Evolutionary conservation across 2,797 vertebrate genomes (phyloP).

Genomic region (Novumbra hubbsi): DNA sequence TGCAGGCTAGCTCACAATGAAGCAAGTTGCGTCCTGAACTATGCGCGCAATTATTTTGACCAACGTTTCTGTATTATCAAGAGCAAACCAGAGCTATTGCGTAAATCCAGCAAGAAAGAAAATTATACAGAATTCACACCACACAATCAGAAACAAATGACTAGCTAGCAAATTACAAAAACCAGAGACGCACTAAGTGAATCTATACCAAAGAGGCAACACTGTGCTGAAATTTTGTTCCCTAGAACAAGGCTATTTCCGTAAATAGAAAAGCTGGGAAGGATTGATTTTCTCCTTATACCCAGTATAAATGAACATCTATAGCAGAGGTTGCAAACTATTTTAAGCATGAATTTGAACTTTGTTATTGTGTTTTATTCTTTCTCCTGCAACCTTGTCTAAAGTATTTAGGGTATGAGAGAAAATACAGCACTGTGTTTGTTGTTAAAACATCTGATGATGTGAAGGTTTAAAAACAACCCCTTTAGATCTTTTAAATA

Average conservation of each 20-base stretch:
- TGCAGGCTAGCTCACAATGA: not conserved
- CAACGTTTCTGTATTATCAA: not conserved
- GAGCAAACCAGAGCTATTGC: not conserved
- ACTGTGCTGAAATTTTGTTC: not conserved
- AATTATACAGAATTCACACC: not conserved
- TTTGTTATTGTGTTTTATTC: too few species aligned
- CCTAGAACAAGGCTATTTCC: not conserved
- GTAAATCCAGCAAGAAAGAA: not conserved
- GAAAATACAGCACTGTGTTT: too few species aligned
- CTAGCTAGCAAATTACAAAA: not conserved
- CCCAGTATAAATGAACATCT: not conserved
- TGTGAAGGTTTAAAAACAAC: too few species aligned
- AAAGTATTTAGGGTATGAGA: too few species aligned
- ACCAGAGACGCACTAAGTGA: not conserved
- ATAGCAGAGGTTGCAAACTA: too few species aligned
- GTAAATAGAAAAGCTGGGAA: not conserved
- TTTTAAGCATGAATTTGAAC: too few species aligned
- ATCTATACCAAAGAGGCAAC: not conserved
- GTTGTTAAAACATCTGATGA: too few species aligned
- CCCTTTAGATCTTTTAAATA: too few species aligned
- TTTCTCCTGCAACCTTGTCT: too few species aligned
- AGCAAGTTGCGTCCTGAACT: too few species aligned
- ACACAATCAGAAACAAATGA: not conserved
- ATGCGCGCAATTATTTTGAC: not conserved
- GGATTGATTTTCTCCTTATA: not conserved